phyloP scores from a whole-genome alignment of 2,888 invertebrate genomes.

The Drosophila infuscata region DNA sequence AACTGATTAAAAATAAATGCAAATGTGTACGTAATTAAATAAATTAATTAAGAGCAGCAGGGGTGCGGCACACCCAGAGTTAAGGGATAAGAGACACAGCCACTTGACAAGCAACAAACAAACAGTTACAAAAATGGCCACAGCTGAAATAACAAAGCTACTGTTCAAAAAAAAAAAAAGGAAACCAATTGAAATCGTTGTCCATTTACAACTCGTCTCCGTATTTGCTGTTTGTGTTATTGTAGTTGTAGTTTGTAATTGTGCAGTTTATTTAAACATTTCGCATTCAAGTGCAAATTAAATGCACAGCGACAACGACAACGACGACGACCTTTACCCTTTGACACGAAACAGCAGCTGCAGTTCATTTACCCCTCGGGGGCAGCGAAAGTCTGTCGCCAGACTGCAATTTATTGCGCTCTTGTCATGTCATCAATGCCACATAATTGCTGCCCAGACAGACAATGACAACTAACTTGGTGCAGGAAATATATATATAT shows the following conservation, averaged over 20 bases:
- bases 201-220: conserved; percentile 50
- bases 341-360: conserved; percentile 25
- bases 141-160: conserved; percentile 64
- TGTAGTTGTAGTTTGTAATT: conserved; percentile 53
- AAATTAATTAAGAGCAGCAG: conserved; percentile 72
- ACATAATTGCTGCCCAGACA: conserved; percentile 25
- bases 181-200: conserved; percentile 65
- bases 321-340: background rate
- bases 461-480: background rate
- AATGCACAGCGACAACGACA: conserved; percentile 58
- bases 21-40: conserved; percentile 79
- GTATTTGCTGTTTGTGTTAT: conserved; percentile 17
- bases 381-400: background rate
- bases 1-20: conserved; percentile 75
- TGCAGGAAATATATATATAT: background rate
- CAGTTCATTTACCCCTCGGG: conserved; percentile 51
- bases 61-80: background rate
- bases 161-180: conserved; percentile 1
- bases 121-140: conserved; percentile 39
- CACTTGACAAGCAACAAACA: conserved; percentile 36
- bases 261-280: conserved; percentile 68
- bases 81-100: conserved; percentile 11
- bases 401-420: conserved; percentile 20
- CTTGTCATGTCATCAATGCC: conserved; percentile 22
- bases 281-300: conserved; percentile 69